Base-by-base conservation (phyloP, 2,113 vertebrate genomes). In the Semnornis frantzii region DNA sequence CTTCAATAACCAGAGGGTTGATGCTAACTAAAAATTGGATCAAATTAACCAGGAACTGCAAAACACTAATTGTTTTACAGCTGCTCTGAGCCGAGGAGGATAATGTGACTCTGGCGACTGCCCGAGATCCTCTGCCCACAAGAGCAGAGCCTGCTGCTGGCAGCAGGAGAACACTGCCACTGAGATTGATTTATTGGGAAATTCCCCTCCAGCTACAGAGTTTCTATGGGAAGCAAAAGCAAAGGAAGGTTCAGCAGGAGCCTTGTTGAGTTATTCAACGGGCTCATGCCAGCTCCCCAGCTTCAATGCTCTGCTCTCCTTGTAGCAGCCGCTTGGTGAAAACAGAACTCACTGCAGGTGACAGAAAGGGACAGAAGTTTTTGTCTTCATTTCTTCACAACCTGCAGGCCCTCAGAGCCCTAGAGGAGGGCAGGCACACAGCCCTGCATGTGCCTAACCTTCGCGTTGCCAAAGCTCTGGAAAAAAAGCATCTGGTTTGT, bases 371-470 rank as follows among this genome's bases (percentile, higher is more conserved):
- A n/a, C 4, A n/a, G 31, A 18, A 46, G 46, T 48, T 20, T 10
- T 48, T 48, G 48, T 48, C 48, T 48, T 48, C 48, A 48, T 48
- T 48, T 48, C 44, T 46, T 84, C 8, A 68, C 74, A 59, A 88
- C 42, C 23, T 74, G 28, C 42, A 48, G 21, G 39, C 85, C 3
- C 9, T 77, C 23, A 58, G 8, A 60, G 23, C 1, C 6, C 12
- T 88, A 71, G 83, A 74, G 11, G 12, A 52, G 44, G 17, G 6
- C 42, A 78, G 21, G 5, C 18, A 17, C 30, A 80, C n/a, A 77
- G 6, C 4, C 1, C 0, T 13, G 10, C n/a, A 4, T 42, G 23
- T 27, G n/a, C 37, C 21, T 82, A 77, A 33, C 2, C 3, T 70
- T 52, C 3, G 9, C 23, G 42, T 77, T 81, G 12, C 68, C 65